phyloP scores from a whole-genome alignment of 2,797 vertebrate species.

The Ctenosaura bakeri region DNA sequence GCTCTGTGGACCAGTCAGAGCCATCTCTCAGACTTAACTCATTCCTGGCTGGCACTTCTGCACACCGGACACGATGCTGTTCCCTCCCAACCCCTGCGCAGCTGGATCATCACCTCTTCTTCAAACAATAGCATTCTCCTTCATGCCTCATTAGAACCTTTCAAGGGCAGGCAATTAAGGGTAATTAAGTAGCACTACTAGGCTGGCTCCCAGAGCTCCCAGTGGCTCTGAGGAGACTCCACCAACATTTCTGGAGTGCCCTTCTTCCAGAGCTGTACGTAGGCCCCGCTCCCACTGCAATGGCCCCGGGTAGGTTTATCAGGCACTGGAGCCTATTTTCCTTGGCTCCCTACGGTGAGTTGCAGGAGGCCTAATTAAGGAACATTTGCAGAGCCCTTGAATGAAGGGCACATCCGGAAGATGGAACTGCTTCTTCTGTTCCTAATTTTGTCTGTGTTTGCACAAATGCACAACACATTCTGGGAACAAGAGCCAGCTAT shows the following conservation, averaged over 20 bases:
- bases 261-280: not conserved
- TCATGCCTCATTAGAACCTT: slow-evolving; percentile 11
- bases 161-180: not conserved
- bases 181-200: slow-evolving; percentile 12
- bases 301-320: accelerated
- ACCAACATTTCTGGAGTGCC: not conserved
- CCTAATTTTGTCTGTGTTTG: not conserved
- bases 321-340: not conserved
- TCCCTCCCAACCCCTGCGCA: not conserved
- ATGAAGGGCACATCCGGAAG: not conserved
- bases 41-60: not conserved
- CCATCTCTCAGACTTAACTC: not conserved
- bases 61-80: accelerated
- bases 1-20: not conserved
- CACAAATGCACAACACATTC: not conserved
- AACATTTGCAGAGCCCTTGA: not conserved
- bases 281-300: not conserved
- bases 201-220: not conserved
- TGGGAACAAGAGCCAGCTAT: not conserved
- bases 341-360: not conserved
- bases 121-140: not conserved
- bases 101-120: not conserved
- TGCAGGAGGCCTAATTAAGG: not conserved
- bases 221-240: not conserved
- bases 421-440: too few relatives aligned